A percentile compares a stretch with the other conserved stretches of the same genome.
phyloP scores from a whole-genome alignment of 2,113 vertebrate species.

The Lophochroa leadbeateri region DNA sequence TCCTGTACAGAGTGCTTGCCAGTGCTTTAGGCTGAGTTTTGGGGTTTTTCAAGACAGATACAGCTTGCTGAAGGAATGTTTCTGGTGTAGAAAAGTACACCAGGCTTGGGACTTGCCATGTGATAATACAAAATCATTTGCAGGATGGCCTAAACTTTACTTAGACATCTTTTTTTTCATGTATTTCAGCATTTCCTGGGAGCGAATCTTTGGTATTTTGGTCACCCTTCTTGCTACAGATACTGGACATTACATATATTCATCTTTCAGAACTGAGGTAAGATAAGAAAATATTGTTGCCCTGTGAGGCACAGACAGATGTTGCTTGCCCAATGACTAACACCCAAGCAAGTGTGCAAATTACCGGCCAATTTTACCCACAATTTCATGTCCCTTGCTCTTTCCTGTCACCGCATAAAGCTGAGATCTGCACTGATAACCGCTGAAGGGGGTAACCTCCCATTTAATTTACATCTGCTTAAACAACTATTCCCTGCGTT shows the following conservation, averaged over 20 bases:
- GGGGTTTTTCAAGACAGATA: not conserved
- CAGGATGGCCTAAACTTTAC: not conserved
- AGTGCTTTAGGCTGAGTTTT: not conserved
- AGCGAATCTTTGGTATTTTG: not conserved
- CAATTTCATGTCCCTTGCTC: not conserved
- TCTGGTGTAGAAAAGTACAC: not conserved
- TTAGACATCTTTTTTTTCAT: not conserved
- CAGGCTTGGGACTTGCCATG: not conserved
- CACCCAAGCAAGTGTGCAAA: not conserved
- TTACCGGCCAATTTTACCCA: not conserved
- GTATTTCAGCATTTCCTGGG: not conserved
- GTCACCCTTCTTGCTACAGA: not conserved
- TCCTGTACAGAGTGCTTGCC: not conserved
- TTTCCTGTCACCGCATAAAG: not conserved
- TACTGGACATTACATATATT: not conserved
- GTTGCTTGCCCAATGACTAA: not conserved
- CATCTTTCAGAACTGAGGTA: not conserved
- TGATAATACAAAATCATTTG: not conserved
- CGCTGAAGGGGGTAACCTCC: not conserved
- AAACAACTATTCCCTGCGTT: not conserved
- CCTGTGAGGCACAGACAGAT: not conserved
- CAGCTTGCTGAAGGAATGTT: not conserved
- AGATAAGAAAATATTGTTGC: not conserved
- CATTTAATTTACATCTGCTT: not conserved
- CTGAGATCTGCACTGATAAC: not conserved